These are phyloP conservation scores for rat (Rattus norvegicus) DNA, from an alignment of 2,113 vertebrate genomes.

Conservation along the genomic window GRCr8 NC_086020.1:221035001-221035500, in stretches of 20 bases:
- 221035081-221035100: neutral
- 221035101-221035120: neutral
- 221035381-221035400: neutral
- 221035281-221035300: neutral
- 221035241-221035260: neutral
- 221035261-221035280: neutral
- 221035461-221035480: neutral
- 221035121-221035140: neutral
- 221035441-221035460: neutral
- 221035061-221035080: no score
- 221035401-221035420: neutral
- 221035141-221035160: no score
- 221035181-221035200: neutral
- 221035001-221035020: no score
- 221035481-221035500: neutral
- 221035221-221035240: neutral
- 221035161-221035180: no score
- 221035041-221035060: no score
- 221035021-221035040: no score
- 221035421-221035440: neutral
- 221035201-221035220: neutral
- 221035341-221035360: neutral
- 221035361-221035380: neutral
- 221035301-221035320: neutral
- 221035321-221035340: neutral